These are phyloP conservation scores for Cochlearius cochlearius DNA, from an alignment of 2,113 vertebrate genomes.

Conservation along the genomic window DNA sequence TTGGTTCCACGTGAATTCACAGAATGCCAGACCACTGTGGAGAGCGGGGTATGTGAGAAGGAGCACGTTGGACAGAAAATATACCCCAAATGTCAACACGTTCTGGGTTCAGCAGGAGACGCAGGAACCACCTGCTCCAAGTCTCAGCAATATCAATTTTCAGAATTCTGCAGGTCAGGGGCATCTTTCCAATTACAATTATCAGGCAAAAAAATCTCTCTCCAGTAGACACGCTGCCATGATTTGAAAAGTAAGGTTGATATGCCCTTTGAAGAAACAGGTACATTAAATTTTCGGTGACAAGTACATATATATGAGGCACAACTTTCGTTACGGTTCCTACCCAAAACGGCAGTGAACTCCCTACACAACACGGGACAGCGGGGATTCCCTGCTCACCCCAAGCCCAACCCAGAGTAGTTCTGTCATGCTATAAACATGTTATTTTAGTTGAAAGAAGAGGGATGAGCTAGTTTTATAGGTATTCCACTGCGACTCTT, in stretches of 20 bases:
- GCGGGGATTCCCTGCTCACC: neutral
- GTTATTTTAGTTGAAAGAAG: neutral
- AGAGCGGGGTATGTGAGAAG: rapidly evolving
- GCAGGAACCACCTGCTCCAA: neutral
- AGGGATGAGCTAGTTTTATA: neutral
- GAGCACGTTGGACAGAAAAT: neutral
- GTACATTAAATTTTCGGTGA: neutral
- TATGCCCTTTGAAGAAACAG: neutral
- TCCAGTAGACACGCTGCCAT: neutral
- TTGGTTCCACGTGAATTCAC: neutral
- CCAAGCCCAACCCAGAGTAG: neutral
- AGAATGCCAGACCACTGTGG: neutral
- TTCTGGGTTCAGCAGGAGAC: neutral
- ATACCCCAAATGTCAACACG: neutral
- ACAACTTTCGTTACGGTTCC: neutral
- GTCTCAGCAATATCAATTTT: neutral
- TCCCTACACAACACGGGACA: neutral
- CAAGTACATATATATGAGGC: neutral
- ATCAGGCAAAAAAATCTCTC: neutral
- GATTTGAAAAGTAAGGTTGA: neutral
- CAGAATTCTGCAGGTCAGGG: neutral
- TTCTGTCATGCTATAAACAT: neutral
- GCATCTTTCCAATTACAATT: neutral
- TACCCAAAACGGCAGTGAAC: neutral
- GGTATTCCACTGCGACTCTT: neutral